Base-by-base conservation (phyloP, 1,140 invertebrate genomes). In the Dolichoris vasculosae region DNA sequence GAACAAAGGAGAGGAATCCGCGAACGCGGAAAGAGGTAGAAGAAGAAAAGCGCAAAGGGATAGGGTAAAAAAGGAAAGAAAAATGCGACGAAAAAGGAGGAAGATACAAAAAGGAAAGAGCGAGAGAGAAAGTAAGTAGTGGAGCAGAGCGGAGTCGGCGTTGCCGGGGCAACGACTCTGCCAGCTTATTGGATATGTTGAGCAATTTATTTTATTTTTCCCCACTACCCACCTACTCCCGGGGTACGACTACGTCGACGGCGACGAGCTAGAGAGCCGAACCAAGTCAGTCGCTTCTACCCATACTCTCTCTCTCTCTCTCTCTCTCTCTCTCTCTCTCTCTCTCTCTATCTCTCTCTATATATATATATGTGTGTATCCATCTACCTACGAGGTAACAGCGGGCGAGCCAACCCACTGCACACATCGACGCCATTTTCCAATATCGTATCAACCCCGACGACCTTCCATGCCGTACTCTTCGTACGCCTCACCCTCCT, bases 121-220 rank as follows among this genome's bases (percentile, higher is more conserved):
- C 78, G 76, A 69, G 26, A 69, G 43, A 84, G 76, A 51, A 51
- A 64, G 77, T 51, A 71, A 30, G 67, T 77, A 64, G 63, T 79
- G 80, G 48, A 82, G 79, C 79, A 88, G 89, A 90, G 90, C 89
- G 89, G 88, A 90, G 90, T 90, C 91, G 89, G 90, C 91, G 92
- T 93, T 91, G 91, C 91, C 91, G 89, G 88, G 91, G 92, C 91
- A 92, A 93, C 92, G 91, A 91, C 90, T 92, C 92, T 90, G 91
- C 91, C 91, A 93, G 91, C 92, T 93, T 93, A 93, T 93, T 93
- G 92, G 92, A 93, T 92, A 93, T 92, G 92, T 93, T 92, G 91
- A 92, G 91, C 92, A 93, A 93, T 93, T 93, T 92, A 93, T 93
- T 93, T 93, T 93, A 93, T 93, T 93, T 93, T 93, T 93, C 91